Conservation (phyloP, 1,140 invertebrate genomes). For the Achatina immaculata region DNA sequence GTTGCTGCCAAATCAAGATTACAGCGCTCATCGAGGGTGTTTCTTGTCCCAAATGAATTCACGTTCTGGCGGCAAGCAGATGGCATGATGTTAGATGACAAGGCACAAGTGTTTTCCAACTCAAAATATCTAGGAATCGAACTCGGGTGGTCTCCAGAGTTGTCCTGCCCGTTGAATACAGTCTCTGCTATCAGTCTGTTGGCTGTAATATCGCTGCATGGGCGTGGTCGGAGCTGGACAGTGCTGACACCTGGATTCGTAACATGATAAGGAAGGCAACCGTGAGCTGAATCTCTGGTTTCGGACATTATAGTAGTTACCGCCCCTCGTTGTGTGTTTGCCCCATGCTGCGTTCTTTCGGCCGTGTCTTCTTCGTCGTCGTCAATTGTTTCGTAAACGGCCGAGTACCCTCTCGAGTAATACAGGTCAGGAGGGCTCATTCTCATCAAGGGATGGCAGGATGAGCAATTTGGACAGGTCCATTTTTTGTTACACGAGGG, state of each 20-base stretch:
- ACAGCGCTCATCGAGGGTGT: neutral
- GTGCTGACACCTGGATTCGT: slow-evolving; percentile 7
- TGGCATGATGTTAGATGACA: neutral
- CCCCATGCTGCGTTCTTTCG: neutral
- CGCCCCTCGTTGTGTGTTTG: neutral
- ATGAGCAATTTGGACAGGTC: slow-evolving; percentile 24
- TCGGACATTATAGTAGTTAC: neutral
- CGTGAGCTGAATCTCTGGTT: neutral
- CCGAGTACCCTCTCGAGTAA: slow-evolving; percentile 26
- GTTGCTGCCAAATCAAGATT: neutral
- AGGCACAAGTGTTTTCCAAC: slow-evolving; percentile 21
- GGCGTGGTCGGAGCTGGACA: slow-evolving; percentile 10
- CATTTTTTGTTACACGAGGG: slow-evolving; percentile 21
- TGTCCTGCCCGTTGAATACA: slow-evolving; percentile 18
- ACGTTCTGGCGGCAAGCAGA: neutral
- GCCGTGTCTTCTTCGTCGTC: slow-evolving; percentile 21
- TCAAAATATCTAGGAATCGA: slow-evolving; percentile 25
- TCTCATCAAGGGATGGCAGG: slow-evolving; percentile 31
- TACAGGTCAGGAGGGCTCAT: slow-evolving; percentile 1
- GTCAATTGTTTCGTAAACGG: slow-evolving; percentile 38
- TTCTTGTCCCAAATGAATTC: neutral
- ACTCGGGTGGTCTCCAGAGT: neutral
- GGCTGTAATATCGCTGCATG: neutral
- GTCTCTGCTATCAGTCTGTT: slow-evolving; percentile 2
- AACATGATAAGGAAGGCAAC: neutral